Percentiles rank a stretch among this genome's conserved stretches.
Conservation (phyloP, 2,888 invertebrate species). For the Philhelius pedissequus region DNA sequence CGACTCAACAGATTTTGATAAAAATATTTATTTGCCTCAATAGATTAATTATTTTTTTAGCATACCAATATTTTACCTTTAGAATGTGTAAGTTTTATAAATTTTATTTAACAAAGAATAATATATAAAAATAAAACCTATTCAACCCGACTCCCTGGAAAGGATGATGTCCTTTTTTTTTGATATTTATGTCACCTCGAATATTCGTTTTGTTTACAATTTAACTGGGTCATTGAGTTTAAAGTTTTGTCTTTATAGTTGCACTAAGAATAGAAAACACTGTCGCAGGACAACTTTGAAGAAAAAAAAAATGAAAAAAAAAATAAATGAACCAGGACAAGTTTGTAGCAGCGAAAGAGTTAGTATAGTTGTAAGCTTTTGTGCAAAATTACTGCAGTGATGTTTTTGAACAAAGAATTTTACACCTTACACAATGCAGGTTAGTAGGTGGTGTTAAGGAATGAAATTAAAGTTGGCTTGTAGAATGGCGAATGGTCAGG, state of each 20-base stretch:
- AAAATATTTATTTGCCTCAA: too few species aligned
- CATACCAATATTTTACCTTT: neutral
- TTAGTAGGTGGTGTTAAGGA: conserved; percentile 30
- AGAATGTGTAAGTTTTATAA: neutral
- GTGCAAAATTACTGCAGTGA: conserved; percentile 57
- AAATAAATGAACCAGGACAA: conserved; percentile 50
- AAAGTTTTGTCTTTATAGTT: conserved; percentile 30
- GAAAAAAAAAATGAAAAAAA: neutral
- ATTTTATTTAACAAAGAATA: neutral
- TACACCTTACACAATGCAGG: conserved; percentile 16
- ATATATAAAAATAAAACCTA: neutral
- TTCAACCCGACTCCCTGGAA: neutral
- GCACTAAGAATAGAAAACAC: conserved; percentile 31
- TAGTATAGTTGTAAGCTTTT: conserved; percentile 47
- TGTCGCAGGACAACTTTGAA: conserved; percentile 6
- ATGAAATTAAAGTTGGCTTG: too few species aligned
- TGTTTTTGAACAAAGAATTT: conserved; percentile 21
- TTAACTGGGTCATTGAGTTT: conserved; percentile 39
- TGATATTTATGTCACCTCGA: conserved; percentile 5
- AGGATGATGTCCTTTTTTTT: neutral
- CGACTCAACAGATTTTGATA: too few species aligned
- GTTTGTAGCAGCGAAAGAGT: conserved; percentile 8
- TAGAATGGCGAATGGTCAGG: neutral
- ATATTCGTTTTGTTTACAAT: conserved; percentile 3
- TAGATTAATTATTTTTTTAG: neutral